A percentile compares a stretch with the other conserved stretches of the same genome.
Conservation (phyloP, 2,797 vertebrate genomes). For the Chelonia mydas region DNA sequence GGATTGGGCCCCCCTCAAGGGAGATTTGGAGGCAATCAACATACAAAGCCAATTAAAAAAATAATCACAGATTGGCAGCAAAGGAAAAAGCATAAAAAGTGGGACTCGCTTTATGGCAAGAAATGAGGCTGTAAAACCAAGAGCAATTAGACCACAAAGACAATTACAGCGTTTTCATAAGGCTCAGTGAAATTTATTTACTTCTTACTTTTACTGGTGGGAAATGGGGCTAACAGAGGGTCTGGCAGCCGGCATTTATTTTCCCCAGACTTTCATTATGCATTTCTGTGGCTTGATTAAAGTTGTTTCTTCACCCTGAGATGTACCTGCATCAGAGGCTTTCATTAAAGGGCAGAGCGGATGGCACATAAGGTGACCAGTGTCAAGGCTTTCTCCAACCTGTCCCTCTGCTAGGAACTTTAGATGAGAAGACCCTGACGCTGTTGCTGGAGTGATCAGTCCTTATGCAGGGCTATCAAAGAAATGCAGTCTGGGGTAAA, state of each 20-base stretch:
- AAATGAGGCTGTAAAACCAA: conserved; percentile 63
- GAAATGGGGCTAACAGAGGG: neutral
- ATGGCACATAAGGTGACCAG: accelerated
- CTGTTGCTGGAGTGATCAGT: neutral
- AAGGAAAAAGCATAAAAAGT: conserved; percentile 50
- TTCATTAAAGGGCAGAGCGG: accelerated
- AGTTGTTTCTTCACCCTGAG: neutral
- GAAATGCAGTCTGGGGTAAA: neutral
- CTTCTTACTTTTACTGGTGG: neutral
- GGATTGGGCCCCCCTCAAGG: accelerated
- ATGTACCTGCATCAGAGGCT: neutral
- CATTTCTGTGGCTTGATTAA: neutral
- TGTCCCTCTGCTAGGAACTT: neutral
- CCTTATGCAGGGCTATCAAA: neutral
- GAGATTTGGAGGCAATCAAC: conserved; percentile 8
- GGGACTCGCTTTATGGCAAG: conserved; percentile 62
- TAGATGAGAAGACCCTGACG: neutral
- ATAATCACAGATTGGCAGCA: conserved; percentile 44
- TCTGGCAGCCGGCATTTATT: neutral
- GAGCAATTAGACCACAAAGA: conserved; percentile 71
- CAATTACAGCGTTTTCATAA: conserved; percentile 58
- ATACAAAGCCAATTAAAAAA: conserved; percentile 49
- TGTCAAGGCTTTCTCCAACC: neutral
- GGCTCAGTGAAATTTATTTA: conserved; percentile 66
- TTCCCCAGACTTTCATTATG: neutral